These are phyloP conservation scores for Hypsopygia costalis DNA, from an alignment of 2,888 invertebrate species.

Conservation along the genomic window DNA sequence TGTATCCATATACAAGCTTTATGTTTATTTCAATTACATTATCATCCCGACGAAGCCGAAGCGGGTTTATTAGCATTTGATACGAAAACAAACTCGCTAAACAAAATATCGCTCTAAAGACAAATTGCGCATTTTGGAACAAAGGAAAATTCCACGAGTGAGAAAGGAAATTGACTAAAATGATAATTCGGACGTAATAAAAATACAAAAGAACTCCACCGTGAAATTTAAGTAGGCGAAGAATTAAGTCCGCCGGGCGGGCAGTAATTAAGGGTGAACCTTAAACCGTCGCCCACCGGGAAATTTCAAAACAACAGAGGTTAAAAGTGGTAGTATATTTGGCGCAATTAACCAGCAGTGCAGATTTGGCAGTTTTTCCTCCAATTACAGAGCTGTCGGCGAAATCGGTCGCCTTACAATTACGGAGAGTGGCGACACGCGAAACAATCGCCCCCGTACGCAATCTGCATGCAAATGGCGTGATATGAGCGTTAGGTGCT, in stretches of 20 bases:
- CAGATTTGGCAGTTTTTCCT: background rate
- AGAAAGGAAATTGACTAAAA: conserved; percentile 4
- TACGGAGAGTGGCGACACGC: background rate
- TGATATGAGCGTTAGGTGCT: background rate
- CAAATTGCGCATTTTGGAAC: too few species aligned
- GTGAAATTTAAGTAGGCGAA: conserved; percentile 1
- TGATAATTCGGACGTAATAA: background rate
- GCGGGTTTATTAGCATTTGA: too few species aligned
- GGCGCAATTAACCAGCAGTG: background rate
- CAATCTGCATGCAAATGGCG: conserved; percentile 1
- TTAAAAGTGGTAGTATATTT: background rate
- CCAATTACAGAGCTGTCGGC: background rate
- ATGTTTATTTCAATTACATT: too few species aligned
- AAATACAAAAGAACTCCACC: background rate
- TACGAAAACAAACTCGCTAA: too few species aligned
- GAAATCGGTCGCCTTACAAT: background rate
- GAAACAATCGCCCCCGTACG: background rate
- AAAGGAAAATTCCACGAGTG: background rate
- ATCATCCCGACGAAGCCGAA: too few species aligned
- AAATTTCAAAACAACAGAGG: conserved; percentile 4
- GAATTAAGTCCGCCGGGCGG: conserved; percentile 1
- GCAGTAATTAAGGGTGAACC: conserved; percentile 1
- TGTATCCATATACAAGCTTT: too few species aligned
- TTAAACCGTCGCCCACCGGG: background rate
- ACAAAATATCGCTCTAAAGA: too few species aligned